phyloP scores from a whole-genome alignment of 2,113 vertebrate species.

The Ondatra zibethicus region DNA sequence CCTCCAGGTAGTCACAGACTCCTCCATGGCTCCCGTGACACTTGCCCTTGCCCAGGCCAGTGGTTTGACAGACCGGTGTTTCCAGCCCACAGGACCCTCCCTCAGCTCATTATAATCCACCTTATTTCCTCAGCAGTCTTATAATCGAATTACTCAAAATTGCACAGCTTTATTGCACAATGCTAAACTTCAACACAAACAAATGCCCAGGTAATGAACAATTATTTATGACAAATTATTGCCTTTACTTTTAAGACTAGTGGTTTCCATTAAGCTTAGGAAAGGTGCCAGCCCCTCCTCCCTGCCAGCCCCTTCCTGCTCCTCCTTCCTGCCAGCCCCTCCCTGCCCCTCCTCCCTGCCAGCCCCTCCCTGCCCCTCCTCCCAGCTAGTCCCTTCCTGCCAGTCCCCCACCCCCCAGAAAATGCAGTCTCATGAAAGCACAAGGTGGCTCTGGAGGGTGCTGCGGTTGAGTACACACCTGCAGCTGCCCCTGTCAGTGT shows the following conservation, averaged over 20 bases:
- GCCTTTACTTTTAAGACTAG: conserved; percentile 88
- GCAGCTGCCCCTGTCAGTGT: fast-evolving
- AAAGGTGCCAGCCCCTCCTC: conserved; percentile 76
- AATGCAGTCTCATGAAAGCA: not conserved
- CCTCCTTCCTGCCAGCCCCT: conserved; percentile 62
- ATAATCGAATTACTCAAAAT: conserved; percentile 80
- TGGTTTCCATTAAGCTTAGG: conserved; percentile 87
- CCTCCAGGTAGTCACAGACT: conserved; percentile 12
- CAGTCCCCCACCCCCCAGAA: not conserved
- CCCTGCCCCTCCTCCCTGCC: conserved; percentile 28
- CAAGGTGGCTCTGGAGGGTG: not conserved
- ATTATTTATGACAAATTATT: conserved; percentile 93
- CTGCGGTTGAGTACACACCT: fast-evolving
- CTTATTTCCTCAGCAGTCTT: conserved; percentile 64
- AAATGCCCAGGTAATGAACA: conserved; percentile 88
- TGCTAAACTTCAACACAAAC: conserved; percentile 84
- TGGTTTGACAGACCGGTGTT: not conserved
- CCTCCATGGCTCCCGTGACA: not conserved
- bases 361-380: no score
- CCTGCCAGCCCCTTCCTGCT: not conserved
- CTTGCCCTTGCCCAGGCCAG: conserved; percentile 38
- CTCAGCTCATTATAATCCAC: conserved; percentile 67
- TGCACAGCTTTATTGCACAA: conserved; percentile 78
- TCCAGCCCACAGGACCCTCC: conserved; percentile 29
- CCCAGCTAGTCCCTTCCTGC: conserved; percentile 75